These are phyloP conservation scores for Dynastes tityus DNA, from an alignment of 2,888 invertebrate genomes.

Conservation along the genomic window DNA sequence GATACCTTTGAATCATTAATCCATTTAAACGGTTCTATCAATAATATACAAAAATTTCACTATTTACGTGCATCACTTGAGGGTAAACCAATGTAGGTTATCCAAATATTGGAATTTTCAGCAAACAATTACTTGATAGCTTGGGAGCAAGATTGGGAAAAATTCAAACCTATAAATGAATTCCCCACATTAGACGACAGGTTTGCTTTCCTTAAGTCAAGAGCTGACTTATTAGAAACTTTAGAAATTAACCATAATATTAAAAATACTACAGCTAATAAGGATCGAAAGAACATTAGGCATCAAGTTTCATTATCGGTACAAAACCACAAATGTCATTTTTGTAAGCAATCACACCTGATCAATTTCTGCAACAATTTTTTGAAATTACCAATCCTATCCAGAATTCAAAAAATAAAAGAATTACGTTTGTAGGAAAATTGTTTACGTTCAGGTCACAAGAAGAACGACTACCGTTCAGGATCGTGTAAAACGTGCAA, in stretches of 20 bases:
- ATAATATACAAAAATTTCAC: constrained; percentile 13
- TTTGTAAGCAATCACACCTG: constrained; percentile 21
- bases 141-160: constrained; percentile 52
- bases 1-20: constrained; percentile 6
- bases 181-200: constrained; percentile 24
- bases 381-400: constrained; percentile 8
- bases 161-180: constrained; percentile 29
- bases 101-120: constrained; percentile 49
- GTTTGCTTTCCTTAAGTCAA: neutral
- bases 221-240: too few species aligned
- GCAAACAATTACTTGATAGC: constrained; percentile 52
- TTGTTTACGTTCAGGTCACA: constrained; percentile 52
- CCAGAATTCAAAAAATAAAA: constrained; percentile 21
- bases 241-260: constrained; percentile 8
- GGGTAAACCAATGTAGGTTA: neutral
- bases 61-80: too few species aligned
- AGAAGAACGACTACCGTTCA: constrained; percentile 38
- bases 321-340: neutral
- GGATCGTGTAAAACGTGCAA: constrained; percentile 49
- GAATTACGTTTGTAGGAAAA: constrained; percentile 27
- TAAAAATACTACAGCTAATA: neutral
- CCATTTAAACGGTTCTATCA: constrained; percentile 36
- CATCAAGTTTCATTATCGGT: neutral
- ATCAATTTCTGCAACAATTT: constrained; percentile 17
- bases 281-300: neutral